Evolutionary conservation across 2,888 invertebrate genomes (phyloP).

Genomic region (Drosophila hamatofila): DNA sequence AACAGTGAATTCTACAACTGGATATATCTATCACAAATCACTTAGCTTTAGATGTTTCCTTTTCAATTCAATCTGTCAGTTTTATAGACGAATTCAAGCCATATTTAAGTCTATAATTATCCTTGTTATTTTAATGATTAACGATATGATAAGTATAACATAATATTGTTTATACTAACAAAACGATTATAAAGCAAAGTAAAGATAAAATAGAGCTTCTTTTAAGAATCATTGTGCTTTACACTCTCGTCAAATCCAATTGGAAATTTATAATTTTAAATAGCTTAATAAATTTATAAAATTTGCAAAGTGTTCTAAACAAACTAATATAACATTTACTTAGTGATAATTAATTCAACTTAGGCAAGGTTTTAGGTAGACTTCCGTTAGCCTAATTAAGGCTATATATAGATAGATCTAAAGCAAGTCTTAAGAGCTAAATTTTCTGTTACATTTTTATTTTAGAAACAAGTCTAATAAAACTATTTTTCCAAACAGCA

Average conservation of each 20-base stretch:
- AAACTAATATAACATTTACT: not conserved
- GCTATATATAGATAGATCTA: not conserved
- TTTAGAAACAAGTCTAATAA: not conserved
- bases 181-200: not conserved
- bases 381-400: not conserved
- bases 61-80: not conserved
- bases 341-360: not conserved
- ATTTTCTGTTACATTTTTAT: too few relatives aligned
- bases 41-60: not conserved
- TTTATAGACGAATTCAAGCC: not conserved
- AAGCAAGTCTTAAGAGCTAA: too few relatives aligned
- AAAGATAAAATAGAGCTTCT: not conserved
- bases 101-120: not conserved
- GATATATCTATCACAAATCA: not conserved
- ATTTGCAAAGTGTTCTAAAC: not conserved
- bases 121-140: not conserved
- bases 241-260: too few relatives aligned
- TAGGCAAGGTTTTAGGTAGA: not conserved
- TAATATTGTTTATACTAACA: too few relatives aligned
- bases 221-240: not conserved
- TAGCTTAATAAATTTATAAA: not conserved
- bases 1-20: not conserved
- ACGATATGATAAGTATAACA: not conserved
- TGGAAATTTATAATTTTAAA: not conserved
- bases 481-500: not conserved